Percentiles rank a stretch among this genome's conserved stretches.
Evolutionary conservation across 2,113 vertebrate genomes (phyloP).

Genomic region (Perognathus longimembris): DNA sequence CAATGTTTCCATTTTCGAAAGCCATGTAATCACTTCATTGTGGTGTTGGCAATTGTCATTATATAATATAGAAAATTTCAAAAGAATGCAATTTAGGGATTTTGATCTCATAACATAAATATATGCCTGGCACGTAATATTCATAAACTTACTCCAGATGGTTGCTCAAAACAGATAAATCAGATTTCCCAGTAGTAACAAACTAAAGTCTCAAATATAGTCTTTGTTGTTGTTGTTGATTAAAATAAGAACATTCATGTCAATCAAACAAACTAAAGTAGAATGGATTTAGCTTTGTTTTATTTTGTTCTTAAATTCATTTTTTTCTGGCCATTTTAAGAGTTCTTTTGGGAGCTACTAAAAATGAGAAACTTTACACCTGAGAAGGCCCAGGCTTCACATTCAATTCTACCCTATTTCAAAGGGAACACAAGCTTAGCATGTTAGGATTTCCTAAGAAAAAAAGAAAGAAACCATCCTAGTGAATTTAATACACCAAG

Average conservation of each 20-base stretch:
- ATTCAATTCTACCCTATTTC: not conserved
- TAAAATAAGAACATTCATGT: conserved; percentile 78
- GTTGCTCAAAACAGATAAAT: conserved; percentile 84
- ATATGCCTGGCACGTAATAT: conserved; percentile 84
- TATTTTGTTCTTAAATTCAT: not conserved
- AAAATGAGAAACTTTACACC: not conserved
- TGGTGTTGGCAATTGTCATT: conserved; percentile 86
- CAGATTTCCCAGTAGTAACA: conserved; percentile 80
- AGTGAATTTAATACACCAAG: not conserved
- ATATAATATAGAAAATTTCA: conserved; percentile 83
- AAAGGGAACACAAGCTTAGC: not conserved
- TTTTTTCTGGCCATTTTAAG: conserved; percentile 67
- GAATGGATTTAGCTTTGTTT: conserved; percentile 17
- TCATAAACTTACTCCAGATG: conserved; percentile 88
- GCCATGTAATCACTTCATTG: conserved; percentile 85
- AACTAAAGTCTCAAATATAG: conserved; percentile 82
- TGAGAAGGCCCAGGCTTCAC: conserved; percentile 39
- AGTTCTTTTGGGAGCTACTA: conserved; percentile 48
- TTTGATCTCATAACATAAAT: conserved; percentile 85
- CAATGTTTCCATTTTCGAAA: conserved; percentile 85
- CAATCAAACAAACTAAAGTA: conserved; percentile 79
- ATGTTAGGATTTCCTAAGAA: not conserved
- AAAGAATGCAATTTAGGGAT: conserved; percentile 84
- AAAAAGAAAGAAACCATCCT: not conserved
- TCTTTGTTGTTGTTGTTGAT: conserved; percentile 70